A percentile compares a stretch with the other conserved stretches of the same genome.
phyloP scores from a whole-genome alignment of 2,797 vertebrate genomes.

The Epinephelus awoara region DNA sequence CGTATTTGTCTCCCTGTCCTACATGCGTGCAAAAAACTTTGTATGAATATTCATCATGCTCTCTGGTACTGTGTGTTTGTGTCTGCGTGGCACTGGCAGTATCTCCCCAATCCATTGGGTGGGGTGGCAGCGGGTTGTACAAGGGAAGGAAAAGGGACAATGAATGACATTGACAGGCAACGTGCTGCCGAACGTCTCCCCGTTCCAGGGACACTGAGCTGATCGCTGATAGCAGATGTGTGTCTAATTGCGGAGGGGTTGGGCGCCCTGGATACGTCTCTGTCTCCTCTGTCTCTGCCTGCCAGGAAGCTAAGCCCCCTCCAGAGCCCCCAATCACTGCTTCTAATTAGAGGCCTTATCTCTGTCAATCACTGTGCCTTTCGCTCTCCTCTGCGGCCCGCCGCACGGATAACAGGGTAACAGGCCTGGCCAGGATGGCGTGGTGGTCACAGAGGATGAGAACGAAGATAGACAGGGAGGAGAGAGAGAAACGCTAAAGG shows the following conservation, averaged over 20 bases:
- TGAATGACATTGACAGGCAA: slow-evolving; percentile 82
- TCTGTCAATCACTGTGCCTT: slow-evolving; percentile 78
- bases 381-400: slow-evolving; percentile 62
- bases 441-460: slow-evolving; percentile 46
- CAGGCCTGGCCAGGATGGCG: slow-evolving; percentile 31
- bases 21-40: background rate
- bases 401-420: slow-evolving; percentile 55
- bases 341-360: slow-evolving; percentile 85
- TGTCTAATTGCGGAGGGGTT: slow-evolving; percentile 78
- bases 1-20: slow-evolving; percentile 24
- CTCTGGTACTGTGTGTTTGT: slow-evolving; percentile 12
- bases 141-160: slow-evolving; percentile 70
- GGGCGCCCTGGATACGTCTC: slow-evolving; percentile 70
- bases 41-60: slow-evolving; percentile 49
- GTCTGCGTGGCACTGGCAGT: slow-evolving; percentile 38
- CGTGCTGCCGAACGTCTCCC: slow-evolving; percentile 62
- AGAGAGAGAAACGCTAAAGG: slow-evolving; percentile 8
- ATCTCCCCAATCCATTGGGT: slow-evolving; percentile 61
- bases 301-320: slow-evolving; percentile 78
- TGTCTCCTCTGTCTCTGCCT: slow-evolving; percentile 73
- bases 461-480: slow-evolving; percentile 21
- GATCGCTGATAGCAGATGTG: slow-evolving; percentile 84
- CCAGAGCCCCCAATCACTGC: slow-evolving; percentile 76
- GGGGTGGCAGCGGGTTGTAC: slow-evolving; percentile 52
- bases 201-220: slow-evolving; percentile 71